Base-by-base conservation (phyloP, 92 coral and sea anemone species). In the Virgularia gustaviana region DNA sequence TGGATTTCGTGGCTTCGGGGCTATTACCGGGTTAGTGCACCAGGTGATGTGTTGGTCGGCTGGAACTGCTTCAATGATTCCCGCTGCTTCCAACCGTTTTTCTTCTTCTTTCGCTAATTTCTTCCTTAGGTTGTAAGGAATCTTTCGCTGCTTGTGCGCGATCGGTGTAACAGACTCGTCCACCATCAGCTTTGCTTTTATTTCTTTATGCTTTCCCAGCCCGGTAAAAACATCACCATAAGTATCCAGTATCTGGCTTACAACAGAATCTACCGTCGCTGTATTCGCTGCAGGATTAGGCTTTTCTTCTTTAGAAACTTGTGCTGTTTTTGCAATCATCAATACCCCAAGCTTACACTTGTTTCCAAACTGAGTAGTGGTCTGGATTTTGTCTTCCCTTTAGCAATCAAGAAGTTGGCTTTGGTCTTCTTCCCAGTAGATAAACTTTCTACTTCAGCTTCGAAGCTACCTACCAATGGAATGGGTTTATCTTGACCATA, bases 11-110 rank as follows among this genome's bases (percentile, higher is more conserved):
- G 75, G 76, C 23, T 80, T 73, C 0, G 76, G 80, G 6, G 76
- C 79, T 29, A 80, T 41, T 37, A 80, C 79, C 22, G 71, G 84
- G 42, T 80, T 72, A 9, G 79, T 63, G 43, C 68, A 80, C 85
- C 84, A 80, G 15, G 70, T 72, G 35, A 78, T 79, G 0, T 73
- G 79, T 63, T 72, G 70, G 63, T 62, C 54, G 70, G 71, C 57
- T 7, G 84, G 79, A 24, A 79, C 79, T 29, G 29, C 6, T 63
- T 63, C 84, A 20, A 79, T 79, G 7, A 72, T 9, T 52, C 79
- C 79, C 33, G 37, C 6, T 29, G 72, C 75, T 28, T 42, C 43
- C 23, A 80, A 36, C 19, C 84, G 57, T 64, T 53, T 42, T 65
- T 80, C 80, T 18, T 80, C 85, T n/a, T 28, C 25, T 15, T 33